Evolutionary conservation across 2,888 invertebrate species (phyloP), one percentile per base, ranked within the genome.

Genomic region (Synanthedon tipuliformis): DNA sequence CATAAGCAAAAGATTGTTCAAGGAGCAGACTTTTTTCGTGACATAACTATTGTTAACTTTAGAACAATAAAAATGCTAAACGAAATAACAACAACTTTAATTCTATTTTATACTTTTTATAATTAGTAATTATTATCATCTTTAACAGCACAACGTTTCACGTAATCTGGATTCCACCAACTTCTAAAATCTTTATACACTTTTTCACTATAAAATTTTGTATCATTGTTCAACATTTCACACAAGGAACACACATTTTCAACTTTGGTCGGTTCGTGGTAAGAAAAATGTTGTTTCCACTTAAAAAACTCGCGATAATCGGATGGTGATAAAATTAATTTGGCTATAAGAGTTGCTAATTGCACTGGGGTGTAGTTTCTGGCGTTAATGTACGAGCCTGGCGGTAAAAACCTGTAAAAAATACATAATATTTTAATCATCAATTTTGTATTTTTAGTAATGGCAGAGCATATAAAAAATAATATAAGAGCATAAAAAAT

Each of bases 371-470:
- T 60, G 3, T 63, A 57, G 4, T 59, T 61, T 0, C 61, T 60
- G 0, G 72, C 79, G 54, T 85, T 70, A 11, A 86, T 56, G 54
- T 84, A 86, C 0, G 84, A 80, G 0, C 73, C 73, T 1, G 81
- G 84, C 2, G 86, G 84, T 4, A 86, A 73, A 56, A 83, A 86
- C 56, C 85, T 86, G 75, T 2, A 69, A 65, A 40, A 34, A 34
- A 34, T 34, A 34, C 8, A 10, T 34, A 10, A 10, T 34, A 10
- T 34, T 10, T 7, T 34, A 34, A 34, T 10, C 34, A 7, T 34
- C 5, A 23, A 23, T 23, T 2, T n/a, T n/a, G 2, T 16, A 2
- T 16, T 16, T 16, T 16, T 16, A 16, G 16, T 16, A 16, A 16
- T 16, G 16, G 16, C 16, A 16, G 2, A 16, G 18, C 18, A 18